These are phyloP conservation scores for Labeo catla DNA, from an alignment of 2,113 vertebrate species.

Conservation along the genomic window DNA sequence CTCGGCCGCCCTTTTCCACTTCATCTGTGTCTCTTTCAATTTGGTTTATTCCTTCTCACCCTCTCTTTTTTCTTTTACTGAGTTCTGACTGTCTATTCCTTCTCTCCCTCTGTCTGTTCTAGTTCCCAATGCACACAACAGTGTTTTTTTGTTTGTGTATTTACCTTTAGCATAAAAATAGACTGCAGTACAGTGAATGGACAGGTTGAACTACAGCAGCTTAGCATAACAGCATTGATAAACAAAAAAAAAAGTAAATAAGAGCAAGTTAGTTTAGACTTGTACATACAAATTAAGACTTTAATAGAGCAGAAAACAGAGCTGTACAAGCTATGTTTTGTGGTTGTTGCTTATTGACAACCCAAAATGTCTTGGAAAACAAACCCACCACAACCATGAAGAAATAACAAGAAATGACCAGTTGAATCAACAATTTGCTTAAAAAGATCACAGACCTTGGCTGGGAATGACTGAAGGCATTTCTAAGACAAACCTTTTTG, in stretches of 20 bases:
- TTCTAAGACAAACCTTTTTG: not conserved
- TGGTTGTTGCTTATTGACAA: not conserved
- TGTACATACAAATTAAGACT: not conserved
- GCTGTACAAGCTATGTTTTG: not conserved
- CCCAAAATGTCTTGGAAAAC: not conserved
- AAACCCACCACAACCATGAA: not conserved
- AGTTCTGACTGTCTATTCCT: not conserved
- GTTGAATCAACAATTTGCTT: not conserved
- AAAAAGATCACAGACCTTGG: not conserved
- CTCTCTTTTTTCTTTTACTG: not conserved
- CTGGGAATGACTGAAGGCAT: not conserved
- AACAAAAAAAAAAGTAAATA: not conserved
- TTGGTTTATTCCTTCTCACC: not conserved
- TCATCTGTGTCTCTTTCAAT: not conserved
- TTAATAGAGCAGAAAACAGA: not conserved
- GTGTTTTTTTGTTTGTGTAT: conserved; percentile 1
- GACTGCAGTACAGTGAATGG: conserved; percentile 26
- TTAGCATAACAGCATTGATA: conserved; percentile 43
- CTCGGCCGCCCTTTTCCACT: not conserved
- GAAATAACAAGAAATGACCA: not conserved
- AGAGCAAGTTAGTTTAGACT: not conserved
- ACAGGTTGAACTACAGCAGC: conserved; percentile 28
- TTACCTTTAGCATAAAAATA: conserved; percentile 17
- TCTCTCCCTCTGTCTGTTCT: not conserved
- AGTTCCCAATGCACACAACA: conserved; percentile 4